Conservation (phyloP, 2,797 vertebrate species). For the Phoebastria nigripes region DNA sequence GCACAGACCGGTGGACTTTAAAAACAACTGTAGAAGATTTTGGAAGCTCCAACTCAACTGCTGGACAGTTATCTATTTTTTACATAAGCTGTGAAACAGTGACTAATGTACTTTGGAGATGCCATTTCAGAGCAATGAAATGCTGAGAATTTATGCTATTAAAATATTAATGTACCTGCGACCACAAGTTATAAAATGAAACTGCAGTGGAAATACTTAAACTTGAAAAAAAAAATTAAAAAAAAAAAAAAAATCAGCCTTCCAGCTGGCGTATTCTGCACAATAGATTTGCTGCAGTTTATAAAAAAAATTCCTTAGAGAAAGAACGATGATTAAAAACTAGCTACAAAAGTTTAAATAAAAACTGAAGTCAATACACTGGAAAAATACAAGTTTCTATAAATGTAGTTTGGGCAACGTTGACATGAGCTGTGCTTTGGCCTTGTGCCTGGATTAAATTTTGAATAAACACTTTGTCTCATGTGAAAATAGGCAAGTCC, state of each 20-base stretch:
- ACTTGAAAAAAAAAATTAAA: neutral
- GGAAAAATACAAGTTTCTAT: slow-evolving; percentile 9
- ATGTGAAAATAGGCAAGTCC: neutral
- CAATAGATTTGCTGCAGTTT: neutral
- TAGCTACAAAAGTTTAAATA: slow-evolving; percentile 18
- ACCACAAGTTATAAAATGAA: neutral
- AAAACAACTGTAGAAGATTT: neutral
- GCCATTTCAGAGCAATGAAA: neutral
- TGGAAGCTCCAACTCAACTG: neutral
- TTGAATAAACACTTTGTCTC: slow-evolving; percentile 42
- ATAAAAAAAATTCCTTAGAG: neutral
- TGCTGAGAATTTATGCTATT: neutral
- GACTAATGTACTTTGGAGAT: neutral
- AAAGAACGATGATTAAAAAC: neutral
- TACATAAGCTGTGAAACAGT: neutral
- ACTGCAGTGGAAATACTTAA: neutral
- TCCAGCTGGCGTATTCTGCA: neutral
- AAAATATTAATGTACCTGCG: neutral
- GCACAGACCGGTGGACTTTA: accelerated
- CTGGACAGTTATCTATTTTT: neutral
- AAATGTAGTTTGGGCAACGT: neutral
- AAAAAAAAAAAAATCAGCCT: neutral
- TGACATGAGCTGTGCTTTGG: slow-evolving; percentile 29
- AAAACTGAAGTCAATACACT: neutral
- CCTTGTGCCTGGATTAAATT: neutral